Conservation (phyloP, 2,113 vertebrate genomes). For the Actenoides lindsayi region DNA sequence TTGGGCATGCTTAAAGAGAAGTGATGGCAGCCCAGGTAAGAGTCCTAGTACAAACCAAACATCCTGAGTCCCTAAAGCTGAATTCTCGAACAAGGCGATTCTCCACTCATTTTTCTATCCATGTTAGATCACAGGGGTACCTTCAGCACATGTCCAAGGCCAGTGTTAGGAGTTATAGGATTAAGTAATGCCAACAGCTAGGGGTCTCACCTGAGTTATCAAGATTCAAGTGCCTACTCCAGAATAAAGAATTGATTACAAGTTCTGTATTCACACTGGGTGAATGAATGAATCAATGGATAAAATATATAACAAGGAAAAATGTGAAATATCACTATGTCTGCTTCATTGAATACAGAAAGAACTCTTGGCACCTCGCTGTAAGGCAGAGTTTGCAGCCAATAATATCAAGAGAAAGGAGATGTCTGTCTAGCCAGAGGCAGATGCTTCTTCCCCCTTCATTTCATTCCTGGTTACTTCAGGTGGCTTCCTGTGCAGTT, state of each 20-base stretch:
- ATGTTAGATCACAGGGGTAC: not conserved
- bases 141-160: not conserved
- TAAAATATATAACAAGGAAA: not conserved
- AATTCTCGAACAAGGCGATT: not conserved
- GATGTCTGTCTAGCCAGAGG: not conserved
- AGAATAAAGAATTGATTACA: not conserved
- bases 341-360: not conserved
- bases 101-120: not conserved
- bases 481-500: not conserved
- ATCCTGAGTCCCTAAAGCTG: not conserved
- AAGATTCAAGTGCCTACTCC: not conserved
- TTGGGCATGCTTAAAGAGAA: not conserved
- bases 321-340: not conserved
- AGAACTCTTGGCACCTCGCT: not conserved
- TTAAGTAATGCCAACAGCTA: not conserved
- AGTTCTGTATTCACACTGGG: accelerated
- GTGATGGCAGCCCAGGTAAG: not conserved
- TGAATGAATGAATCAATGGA: not conserved
- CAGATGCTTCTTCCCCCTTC: not conserved
- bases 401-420: not conserved
- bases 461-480: not conserved
- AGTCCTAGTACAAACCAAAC: not conserved
- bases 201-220: not conserved
- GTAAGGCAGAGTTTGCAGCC: not conserved
- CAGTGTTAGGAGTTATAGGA: not conserved